Conservation (phyloP, 1,140 invertebrate genomes). For the Drosophila willistoni region DNA sequence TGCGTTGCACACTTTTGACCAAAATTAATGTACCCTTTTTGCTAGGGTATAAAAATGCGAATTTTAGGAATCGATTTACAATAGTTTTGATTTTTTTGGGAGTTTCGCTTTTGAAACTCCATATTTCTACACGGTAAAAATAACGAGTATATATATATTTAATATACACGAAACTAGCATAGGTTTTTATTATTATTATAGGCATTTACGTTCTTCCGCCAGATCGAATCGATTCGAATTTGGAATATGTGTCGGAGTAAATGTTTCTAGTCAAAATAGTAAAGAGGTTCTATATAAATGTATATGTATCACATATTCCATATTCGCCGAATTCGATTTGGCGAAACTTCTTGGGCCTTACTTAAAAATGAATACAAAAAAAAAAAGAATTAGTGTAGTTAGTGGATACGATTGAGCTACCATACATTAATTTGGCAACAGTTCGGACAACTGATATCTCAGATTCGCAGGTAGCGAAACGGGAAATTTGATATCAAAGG, state of each 20-base stretch:
- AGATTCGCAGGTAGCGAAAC: slow-evolving; percentile 87
- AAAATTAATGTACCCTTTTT: no score
- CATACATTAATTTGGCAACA: slow-evolving; percentile 85
- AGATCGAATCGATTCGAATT: slow-evolving; percentile 6
- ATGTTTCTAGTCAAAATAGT: slow-evolving; percentile 30
- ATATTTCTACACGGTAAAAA: no score
- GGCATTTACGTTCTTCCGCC: slow-evolving; percentile 34
- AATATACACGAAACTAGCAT: slow-evolving; percentile 2
- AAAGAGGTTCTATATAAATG: slow-evolving; percentile 33
- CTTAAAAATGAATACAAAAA: slow-evolving; percentile 38
- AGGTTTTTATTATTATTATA: slow-evolving; percentile 42
- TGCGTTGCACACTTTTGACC: no score
- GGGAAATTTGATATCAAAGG: slow-evolving; percentile 96
- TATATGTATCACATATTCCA: background rate
- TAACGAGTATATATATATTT: no score
- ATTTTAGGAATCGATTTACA: no score
- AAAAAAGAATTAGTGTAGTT: slow-evolving; percentile 25
- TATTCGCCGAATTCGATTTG: background rate
- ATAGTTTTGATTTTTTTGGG: no score
- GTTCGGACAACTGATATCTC: slow-evolving; percentile 90
- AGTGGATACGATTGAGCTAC: slow-evolving; percentile 12
- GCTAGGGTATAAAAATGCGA: no score
- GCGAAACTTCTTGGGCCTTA: slow-evolving; percentile 22
- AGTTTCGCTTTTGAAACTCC: no score
- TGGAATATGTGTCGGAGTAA: slow-evolving; percentile 12